These are phyloP conservation scores for Trichechus manatus DNA, from an alignment of 2,113 vertebrate species.

Conservation along the genomic window DNA sequence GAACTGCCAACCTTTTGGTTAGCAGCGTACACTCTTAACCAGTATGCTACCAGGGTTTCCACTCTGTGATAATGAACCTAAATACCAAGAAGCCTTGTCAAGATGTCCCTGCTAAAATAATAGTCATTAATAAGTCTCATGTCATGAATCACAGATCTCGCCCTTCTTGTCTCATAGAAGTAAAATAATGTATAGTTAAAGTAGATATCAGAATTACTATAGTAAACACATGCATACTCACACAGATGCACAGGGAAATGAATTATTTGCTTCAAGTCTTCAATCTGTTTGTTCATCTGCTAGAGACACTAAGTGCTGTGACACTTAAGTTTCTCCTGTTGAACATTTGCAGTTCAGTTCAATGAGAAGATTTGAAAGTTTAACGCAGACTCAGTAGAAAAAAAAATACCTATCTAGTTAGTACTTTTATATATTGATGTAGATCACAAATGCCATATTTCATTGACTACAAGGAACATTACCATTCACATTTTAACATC, in stretches of 20 bases:
- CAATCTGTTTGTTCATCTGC: not conserved
- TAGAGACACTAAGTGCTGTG: not conserved
- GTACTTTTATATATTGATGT: not conserved
- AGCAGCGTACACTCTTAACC: no score
- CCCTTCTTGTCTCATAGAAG: conserved; percentile 11
- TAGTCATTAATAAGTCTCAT: conserved; percentile 9
- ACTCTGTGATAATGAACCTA: not conserved
- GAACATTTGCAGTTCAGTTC: conserved; percentile 33
- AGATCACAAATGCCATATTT: conserved; percentile 35
- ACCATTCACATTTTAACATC: conserved; percentile 35
- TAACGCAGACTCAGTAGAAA: not conserved
- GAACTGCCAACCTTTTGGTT: no score
- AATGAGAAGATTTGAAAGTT: conserved; percentile 43
- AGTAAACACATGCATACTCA: not conserved
- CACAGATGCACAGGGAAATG: not conserved
- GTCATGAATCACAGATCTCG: not conserved
- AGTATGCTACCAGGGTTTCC: no score
- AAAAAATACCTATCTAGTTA: not conserved
- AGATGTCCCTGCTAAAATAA: conserved; percentile 8
- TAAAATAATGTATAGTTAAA: conserved; percentile 12
- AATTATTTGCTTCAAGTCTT: conserved; percentile 17
- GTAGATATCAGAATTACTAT: not conserved
- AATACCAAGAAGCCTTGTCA: not conserved
- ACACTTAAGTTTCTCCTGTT: conserved; percentile 24
- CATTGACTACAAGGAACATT: conserved; percentile 14